A percentile compares a stretch with the other conserved stretches of the same genome.
Evolutionary conservation across 2,113 vertebrate species (phyloP).

Genomic region (Paraplagusia blochii): DNA sequence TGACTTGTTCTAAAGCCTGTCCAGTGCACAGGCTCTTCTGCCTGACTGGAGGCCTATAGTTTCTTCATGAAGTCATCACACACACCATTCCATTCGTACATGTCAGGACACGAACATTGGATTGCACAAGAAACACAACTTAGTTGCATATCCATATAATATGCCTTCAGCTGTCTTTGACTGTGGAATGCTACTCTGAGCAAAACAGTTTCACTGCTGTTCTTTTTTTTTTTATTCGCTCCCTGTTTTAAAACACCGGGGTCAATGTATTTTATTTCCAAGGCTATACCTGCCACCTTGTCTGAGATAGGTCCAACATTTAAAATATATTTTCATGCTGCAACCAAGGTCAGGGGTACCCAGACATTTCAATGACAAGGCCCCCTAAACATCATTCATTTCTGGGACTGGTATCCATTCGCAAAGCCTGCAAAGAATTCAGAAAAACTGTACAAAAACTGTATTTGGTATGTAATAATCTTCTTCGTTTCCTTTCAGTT

Average conservation of each 20-base stretch:
- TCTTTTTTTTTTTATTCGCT: slow-evolving; percentile 2
- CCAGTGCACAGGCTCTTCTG: slow-evolving; percentile 53
- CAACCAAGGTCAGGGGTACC: too few species aligned
- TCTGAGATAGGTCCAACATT: too few species aligned
- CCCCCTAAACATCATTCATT: too few species aligned
- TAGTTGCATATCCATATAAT: slow-evolving; percentile 54
- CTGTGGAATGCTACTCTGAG: slow-evolving; percentile 34
- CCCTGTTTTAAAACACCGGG: slow-evolving; percentile 11
- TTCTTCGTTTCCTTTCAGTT: too few species aligned
- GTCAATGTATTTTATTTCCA: neutral
- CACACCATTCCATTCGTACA: slow-evolving; percentile 46
- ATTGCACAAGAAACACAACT: slow-evolving; percentile 62
- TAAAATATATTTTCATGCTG: too few species aligned
- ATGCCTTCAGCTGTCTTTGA: slow-evolving; percentile 45
- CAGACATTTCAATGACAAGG: too few species aligned
- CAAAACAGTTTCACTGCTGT: slow-evolving; percentile 27
- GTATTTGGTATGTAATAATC: too few species aligned
- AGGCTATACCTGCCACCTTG: too few species aligned
- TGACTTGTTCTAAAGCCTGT: slow-evolving; percentile 57
- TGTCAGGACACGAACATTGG: slow-evolving; percentile 54
- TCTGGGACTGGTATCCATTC: too few species aligned
- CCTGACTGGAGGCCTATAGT: slow-evolving; percentile 62
- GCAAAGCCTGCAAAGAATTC: too few species aligned
- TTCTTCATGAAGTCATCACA: slow-evolving; percentile 46
- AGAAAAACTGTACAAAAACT: too few species aligned